A percentile compares a stretch with the other conserved stretches of the same genome.
phyloP scores from a whole-genome alignment of 2,888 invertebrate species.

The Chrysina gloriosa region DNA sequence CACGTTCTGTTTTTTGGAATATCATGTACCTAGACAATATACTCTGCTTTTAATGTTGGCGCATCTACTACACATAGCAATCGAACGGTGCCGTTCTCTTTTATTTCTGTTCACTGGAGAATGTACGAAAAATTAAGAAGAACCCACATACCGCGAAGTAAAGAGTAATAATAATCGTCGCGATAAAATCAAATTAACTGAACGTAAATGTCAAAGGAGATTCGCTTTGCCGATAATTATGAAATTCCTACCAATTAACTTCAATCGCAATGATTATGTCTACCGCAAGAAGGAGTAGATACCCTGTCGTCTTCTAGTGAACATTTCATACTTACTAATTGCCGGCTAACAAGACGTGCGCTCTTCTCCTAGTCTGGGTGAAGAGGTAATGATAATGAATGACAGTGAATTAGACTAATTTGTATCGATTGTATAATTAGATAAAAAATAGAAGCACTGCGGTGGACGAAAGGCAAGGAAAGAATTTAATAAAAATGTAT shows the following conservation, averaged over 20 bases:
- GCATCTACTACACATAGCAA: background rate
- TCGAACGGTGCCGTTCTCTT: background rate
- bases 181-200: slow-evolving; percentile 38
- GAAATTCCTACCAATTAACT: slow-evolving; percentile 37
- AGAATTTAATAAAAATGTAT: too few relatives aligned
- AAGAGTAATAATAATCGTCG: slow-evolving; percentile 26
- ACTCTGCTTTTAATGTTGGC: background rate
- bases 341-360: slow-evolving; percentile 9
- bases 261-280: slow-evolving; percentile 26
- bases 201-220: slow-evolving; percentile 35
- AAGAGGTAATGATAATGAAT: background rate
- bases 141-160: background rate
- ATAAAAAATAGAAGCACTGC: too few relatives aligned
- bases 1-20: too few relatives aligned
- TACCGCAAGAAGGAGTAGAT: slow-evolving; percentile 32
- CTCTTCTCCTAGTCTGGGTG: background rate
- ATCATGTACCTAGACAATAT: too few relatives aligned
- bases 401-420: too few relatives aligned
- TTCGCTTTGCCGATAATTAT: slow-evolving; percentile 24
- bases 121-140: background rate
- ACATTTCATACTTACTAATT: slow-evolving; percentile 12
- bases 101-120: background rate
- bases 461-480: too few relatives aligned
- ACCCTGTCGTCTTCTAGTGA: slow-evolving; percentile 2
- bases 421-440: too few relatives aligned